Evolutionary conservation across 1,140 invertebrate genomes (phyloP).

Genomic region (Diabrotica virgifera): DNA sequence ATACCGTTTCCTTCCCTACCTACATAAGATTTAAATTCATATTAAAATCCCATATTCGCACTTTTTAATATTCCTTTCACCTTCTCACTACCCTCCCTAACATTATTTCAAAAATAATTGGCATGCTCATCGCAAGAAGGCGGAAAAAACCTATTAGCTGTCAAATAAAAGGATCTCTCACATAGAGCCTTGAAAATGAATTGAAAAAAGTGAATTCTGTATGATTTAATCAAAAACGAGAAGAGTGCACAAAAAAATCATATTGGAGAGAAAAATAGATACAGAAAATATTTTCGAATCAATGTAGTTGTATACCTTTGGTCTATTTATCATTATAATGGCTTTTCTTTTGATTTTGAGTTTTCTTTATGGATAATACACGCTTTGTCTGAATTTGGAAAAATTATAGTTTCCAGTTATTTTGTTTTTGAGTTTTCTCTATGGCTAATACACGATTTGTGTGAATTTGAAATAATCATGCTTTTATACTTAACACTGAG

Average conservation of each 20-base stretch:
- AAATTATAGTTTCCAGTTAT: no score
- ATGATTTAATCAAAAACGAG: neutral
- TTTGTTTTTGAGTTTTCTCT: no score
- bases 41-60: constrained; percentile 1
- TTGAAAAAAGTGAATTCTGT: neutral
- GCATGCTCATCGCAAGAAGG: neutral
- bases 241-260: neutral
- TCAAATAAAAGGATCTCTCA: neutral
- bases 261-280: neutral
- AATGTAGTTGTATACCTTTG: no score
- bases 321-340: no score
- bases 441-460: no score
- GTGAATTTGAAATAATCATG: no score
- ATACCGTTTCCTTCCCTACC: neutral
- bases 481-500: no score
- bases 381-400: no score
- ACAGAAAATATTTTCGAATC: neutral
- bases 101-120: constrained; percentile 31
- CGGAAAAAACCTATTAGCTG: constrained; percentile 2
- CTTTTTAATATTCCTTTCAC: neutral
- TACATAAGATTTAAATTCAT: neutral
- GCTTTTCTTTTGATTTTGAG: no score
- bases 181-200: neutral
- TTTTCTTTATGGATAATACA: no score
- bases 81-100: constrained; percentile 30